A percentile compares a stretch with the other conserved stretches of the same genome.
Conservation (phyloP, 2,797 vertebrate genomes). For the Phoeniculus purpureus region DNA sequence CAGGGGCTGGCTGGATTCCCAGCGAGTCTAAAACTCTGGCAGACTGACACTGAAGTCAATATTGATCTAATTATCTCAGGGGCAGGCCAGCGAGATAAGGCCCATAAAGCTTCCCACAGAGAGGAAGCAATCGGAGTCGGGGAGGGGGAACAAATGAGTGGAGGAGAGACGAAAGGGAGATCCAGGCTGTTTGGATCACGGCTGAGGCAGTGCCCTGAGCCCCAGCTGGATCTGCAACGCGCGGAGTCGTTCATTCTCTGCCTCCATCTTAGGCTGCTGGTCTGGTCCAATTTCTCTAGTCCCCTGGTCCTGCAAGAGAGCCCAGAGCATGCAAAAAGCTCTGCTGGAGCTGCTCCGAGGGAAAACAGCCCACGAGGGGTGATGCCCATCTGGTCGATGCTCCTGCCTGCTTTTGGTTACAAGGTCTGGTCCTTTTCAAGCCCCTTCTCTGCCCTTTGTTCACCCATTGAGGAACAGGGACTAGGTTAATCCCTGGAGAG, state of each 20-base stretch:
- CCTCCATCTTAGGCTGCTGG: neutral
- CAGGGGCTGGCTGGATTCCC: conserved; percentile 29
- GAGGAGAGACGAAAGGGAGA: neutral
- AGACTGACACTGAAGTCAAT: neutral
- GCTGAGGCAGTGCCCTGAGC: neutral
- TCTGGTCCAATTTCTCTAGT: neutral
- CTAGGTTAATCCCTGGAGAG: neutral
- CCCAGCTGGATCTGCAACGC: neutral
- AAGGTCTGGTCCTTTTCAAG: neutral
- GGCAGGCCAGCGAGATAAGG: neutral
- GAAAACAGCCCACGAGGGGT: neutral
- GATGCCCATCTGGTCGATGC: neutral
- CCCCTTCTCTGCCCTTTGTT: neutral
- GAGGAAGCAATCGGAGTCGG: neutral
- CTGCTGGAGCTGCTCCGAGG: neutral
- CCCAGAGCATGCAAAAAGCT: neutral
- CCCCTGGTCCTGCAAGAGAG: neutral
- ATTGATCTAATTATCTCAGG: neutral
- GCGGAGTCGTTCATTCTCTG: neutral
- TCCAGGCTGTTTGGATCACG: neutral
- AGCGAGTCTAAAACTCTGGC: neutral
- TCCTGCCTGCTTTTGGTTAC: neutral
- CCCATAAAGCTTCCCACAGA: neutral
- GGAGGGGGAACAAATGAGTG: neutral
- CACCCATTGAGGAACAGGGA: neutral